Evolutionary conservation across 1,140 invertebrate genomes (phyloP), one percentile per base, ranked within the genome.

Genomic region (Drosophila tsacasi): DNA sequence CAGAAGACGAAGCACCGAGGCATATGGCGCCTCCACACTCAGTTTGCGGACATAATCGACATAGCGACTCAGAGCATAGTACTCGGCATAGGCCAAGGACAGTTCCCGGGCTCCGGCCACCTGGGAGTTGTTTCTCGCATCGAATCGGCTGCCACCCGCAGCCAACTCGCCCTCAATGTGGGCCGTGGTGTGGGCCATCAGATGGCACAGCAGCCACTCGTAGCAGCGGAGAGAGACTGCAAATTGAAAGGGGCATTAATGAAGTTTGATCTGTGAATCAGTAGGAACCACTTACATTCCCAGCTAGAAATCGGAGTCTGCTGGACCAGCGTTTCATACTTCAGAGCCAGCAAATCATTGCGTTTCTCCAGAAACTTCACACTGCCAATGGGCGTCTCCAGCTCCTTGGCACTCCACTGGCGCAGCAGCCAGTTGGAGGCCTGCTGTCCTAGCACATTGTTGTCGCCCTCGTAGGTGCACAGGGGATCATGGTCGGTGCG

Each of bases 401-500:
- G 85, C 2, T 94, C 72, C 9, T 94, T 92, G 39, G 93, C 93
- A 27, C 46, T 75, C 94, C 95, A 96, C 81, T 97, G 94, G 39
- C 94, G 94, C 35, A 98, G 85, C 46, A 98, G 93, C 96, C 97
- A 98, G 93, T 99, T 99, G 91, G 97, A 97, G 0, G 98, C 96
- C 94, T 99, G 98, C 92, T 99, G 98, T 12, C 98, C 95, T 8
- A 99, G 94, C 44, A 99, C 97, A 93, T 98, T 98, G 93, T 98
- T 99, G 93, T 99, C 98, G 7, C 98, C 98, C 94, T 99, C 98
- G 85, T 99, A 99, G 1, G 98, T 99, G 76, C 96, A 96, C 79
- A 97, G 97, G 0, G 97, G 97, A 94, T 99, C 98, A 93, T 98
- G 96, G 92, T 98, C 96, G 93, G 96, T 96, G 62, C 97, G 95